phyloP scores from a whole-genome alignment of 2,888 invertebrate genomes.

The Drosophila neotestacea region DNA sequence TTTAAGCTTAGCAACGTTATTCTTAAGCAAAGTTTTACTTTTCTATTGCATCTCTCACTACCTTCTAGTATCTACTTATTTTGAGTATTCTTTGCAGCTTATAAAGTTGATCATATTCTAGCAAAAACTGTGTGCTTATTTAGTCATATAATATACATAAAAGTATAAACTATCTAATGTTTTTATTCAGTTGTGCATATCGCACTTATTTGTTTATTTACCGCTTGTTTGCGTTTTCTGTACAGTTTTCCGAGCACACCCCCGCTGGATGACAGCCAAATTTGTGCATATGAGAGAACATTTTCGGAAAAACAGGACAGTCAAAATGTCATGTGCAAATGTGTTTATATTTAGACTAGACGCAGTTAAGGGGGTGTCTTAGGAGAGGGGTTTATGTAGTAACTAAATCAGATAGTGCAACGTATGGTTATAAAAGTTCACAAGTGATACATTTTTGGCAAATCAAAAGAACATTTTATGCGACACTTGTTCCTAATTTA shows the following conservation, averaged over 20 bases:
- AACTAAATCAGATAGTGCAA: slow-evolving; percentile 15
- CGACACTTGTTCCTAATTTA: slow-evolving; percentile 16
- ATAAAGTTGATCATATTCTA: background rate
- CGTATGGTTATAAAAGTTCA: slow-evolving; percentile 20
- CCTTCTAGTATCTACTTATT: too few species aligned
- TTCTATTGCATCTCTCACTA: too few species aligned
- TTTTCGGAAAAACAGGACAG: slow-evolving; percentile 53
- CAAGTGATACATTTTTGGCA: slow-evolving; percentile 22
- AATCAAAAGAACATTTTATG: slow-evolving; percentile 15
- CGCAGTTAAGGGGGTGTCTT: background rate
- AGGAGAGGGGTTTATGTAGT: background rate
- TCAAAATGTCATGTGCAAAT: slow-evolving; percentile 56
- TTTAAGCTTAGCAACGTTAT: background rate
- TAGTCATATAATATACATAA: background rate
- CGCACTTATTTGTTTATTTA: slow-evolving; percentile 66
- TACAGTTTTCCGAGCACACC: slow-evolving; percentile 34
- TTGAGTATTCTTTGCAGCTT: background rate
- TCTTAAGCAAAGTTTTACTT: too few species aligned
- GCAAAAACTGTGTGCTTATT: background rate
- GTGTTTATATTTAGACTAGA: slow-evolving; percentile 49
- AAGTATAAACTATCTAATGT: slow-evolving; percentile 31
- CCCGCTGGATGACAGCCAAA: slow-evolving; percentile 63
- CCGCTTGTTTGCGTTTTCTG: slow-evolving; percentile 60
- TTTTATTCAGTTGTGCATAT: slow-evolving; percentile 33
- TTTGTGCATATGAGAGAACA: slow-evolving; percentile 64